Evolutionary conservation across 2,888 invertebrate species (phyloP), one percentile per base, ranked within the genome.

Genomic region (Scaptomyza flava): DNA sequence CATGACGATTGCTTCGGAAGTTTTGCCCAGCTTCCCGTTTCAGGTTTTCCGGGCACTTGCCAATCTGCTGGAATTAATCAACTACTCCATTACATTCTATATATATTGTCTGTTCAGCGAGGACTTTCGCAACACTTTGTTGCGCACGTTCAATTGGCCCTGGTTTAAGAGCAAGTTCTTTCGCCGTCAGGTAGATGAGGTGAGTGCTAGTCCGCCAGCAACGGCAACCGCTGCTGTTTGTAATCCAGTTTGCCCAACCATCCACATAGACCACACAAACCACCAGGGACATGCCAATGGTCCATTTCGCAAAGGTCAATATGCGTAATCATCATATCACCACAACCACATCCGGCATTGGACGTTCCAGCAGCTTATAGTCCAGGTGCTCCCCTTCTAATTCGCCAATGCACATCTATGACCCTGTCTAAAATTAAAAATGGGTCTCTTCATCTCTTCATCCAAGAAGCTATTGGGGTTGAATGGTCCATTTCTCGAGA

Each of bases 61-160:
- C 60, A 96, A 96, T 91, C 93, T 96, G 34, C 92, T 96, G 89
- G 96, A 96, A 92, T 93, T 96, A 50, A 94, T 94, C 76, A 96
- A 96, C 91, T 96, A 96, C 91, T 95, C 96, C 34, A 94, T 95
- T 70, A 96, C 96, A 38, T 96, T 96, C 92, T 95, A 96, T 91
- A 95, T 96, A 68, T 96, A 96, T 92, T 96, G 95, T 90, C 93
- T 96, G 65, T 95, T 96, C 91, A 96, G 95, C 73, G 95, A 95
- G 84, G 96, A 96, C 86, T 96, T 96, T 90, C 94, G 96, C 36
- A 94, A 94, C 83, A 96, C 96, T 0, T 91, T 95, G 70, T 91
- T 95, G 72, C 93, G 94, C 33, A 95, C 95, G n/a, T 91, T 95
- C 68, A 93, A 93, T 69, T 93, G 94, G 93, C 93, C 94, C 2